Evolutionary conservation across 2,888 invertebrate genomes (phyloP).

Genomic region (Cepaea hortensis): DNA sequence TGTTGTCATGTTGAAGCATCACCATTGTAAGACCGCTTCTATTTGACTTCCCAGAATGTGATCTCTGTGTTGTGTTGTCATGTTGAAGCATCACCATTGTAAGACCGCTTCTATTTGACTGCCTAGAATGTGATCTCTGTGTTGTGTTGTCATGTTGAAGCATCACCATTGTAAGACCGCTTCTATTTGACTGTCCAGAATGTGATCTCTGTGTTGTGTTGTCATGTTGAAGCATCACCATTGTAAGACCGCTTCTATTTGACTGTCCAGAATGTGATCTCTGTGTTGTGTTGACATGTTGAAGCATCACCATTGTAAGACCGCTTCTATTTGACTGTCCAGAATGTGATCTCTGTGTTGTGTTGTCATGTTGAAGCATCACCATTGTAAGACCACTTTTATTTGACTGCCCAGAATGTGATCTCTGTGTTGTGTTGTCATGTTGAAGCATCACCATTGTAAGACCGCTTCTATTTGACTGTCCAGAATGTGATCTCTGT

Average conservation of each 20-base stretch:
- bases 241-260: background rate
- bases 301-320: background rate
- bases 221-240: background rate
- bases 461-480: no score
- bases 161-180: no score
- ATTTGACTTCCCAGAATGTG: no score
- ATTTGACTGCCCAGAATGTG: constrained; percentile 77
- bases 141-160: background rate
- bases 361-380: background rate
- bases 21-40: no score
- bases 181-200: no score
- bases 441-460: background rate
- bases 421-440: constrained; percentile 83
- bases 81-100: background rate
- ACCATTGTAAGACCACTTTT: background rate
- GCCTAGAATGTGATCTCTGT: constrained; percentile 83
- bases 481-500: no score
- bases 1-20: background rate
- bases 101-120: background rate
- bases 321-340: no score
- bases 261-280: constrained; percentile 81
- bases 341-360: constrained; percentile 72
- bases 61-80: constrained; percentile 72
- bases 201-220: constrained; percentile 72
- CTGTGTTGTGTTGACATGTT: constrained; percentile 77